phyloP scores from a whole-genome alignment of 1,140 invertebrate genomes.

The Eriosoma lanigerum region DNA sequence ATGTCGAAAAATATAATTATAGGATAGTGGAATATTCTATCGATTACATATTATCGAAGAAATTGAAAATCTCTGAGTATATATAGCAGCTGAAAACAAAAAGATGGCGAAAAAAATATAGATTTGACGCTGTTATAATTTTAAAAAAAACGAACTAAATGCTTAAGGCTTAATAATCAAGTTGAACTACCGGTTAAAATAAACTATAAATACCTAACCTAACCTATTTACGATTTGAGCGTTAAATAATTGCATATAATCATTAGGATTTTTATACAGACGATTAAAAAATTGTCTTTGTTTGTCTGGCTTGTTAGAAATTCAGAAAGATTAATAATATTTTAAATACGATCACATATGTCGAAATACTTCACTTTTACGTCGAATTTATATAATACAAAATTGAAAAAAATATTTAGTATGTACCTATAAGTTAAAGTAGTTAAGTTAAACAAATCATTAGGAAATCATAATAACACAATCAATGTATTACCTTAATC shows the following conservation, averaged over 20 bases:
- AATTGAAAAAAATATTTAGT: no score
- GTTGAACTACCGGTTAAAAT: slow-evolving; percentile 29
- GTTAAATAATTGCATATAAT: slow-evolving; percentile 3
- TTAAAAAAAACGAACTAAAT: slow-evolving; percentile 10
- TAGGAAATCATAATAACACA: no score
- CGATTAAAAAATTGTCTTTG: no score
- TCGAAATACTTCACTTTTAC: background rate
- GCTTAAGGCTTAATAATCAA: slow-evolving; percentile 12
- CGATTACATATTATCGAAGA: background rate
- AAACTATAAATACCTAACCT: no score
- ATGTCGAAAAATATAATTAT: background rate
- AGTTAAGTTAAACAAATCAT: no score
- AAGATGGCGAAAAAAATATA: background rate
- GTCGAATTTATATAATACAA: background rate
- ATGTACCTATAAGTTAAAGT: no score
- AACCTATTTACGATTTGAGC: slow-evolving; percentile 13
- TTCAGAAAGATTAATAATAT: no score
- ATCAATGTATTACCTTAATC: no score
- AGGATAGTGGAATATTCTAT: background rate
- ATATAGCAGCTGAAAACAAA: background rate
- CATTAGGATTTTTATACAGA: slow-evolving; percentile 1
- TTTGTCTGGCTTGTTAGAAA: no score
- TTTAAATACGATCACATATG: background rate
- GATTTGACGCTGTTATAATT: no score
- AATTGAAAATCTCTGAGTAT: background rate